phyloP scores from a whole-genome alignment of 2,113 vertebrate genomes.

The Caranx ignobilis region DNA sequence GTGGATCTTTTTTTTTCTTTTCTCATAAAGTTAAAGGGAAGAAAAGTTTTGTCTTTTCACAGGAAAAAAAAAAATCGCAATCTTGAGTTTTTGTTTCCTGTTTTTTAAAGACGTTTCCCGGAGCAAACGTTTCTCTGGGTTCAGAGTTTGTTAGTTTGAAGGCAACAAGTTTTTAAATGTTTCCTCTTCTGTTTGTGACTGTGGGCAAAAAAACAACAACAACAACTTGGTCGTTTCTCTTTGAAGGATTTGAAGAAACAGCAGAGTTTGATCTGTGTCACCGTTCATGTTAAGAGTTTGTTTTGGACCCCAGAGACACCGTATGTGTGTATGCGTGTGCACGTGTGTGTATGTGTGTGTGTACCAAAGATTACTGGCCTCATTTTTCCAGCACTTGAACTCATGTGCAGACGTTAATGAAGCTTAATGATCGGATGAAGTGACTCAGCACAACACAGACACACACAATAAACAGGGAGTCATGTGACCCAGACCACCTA shows the following conservation, averaged over 20 bases:
- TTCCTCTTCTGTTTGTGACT: not conserved
- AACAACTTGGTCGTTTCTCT: not conserved
- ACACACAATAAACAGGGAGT: not conserved
- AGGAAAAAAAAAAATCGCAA: not conserved
- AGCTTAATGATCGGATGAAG: not conserved
- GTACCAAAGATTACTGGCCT: not conserved
- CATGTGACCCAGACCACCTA: slow-evolving; percentile 14
- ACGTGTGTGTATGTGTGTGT: not conserved
- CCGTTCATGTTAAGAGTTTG: not conserved
- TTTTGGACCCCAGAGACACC: not conserved
- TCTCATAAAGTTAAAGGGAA: not conserved
- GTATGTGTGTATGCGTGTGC: not conserved
- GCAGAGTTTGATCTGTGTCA: not conserved
- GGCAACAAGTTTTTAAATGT: not conserved
- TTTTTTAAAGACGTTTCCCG: not conserved
- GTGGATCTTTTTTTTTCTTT: too few relatives aligned
- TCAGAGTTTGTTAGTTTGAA: not conserved
- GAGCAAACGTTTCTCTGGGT: not conserved
- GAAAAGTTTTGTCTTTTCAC: not conserved
- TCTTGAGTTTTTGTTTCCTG: not conserved
- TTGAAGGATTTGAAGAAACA: not conserved
- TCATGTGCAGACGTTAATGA: too few relatives aligned
- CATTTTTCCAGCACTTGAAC: not conserved
- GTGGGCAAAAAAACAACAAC: not conserved
- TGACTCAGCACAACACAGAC: slow-evolving; percentile 20